A percentile compares a stretch with the other conserved stretches of the same genome.
Evolutionary conservation across 2,888 invertebrate genomes (phyloP).

Genomic region (Epicampocera succincta): DNA sequence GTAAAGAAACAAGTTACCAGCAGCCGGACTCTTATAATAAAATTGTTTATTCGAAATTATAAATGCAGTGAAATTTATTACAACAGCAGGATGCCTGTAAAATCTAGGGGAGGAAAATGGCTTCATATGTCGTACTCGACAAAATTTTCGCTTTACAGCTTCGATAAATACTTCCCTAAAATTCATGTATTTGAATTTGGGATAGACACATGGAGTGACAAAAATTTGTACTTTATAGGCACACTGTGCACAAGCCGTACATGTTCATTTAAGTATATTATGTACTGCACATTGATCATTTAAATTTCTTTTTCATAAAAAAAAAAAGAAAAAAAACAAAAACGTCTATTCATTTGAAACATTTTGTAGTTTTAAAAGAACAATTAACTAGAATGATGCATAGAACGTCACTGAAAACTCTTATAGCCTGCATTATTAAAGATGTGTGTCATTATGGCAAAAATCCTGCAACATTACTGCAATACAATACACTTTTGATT

Average conservation of each 20-base stretch:
- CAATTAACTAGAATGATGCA: constrained; percentile 52
- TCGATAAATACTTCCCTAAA: no score
- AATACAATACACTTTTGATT: constrained; percentile 23
- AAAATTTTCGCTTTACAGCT: no score
- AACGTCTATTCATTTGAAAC: constrained; percentile 49
- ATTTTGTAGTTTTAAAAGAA: constrained; percentile 47
- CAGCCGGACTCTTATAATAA: no score
- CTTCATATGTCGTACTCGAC: no score
- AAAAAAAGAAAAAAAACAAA: constrained; percentile 33
- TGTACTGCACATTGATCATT: constrained; percentile 42
- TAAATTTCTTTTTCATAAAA: constrained; percentile 1
- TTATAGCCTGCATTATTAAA: constrained; percentile 32
- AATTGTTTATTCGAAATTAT: no score
- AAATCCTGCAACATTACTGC: constrained; percentile 2
- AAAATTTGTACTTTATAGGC: background rate
- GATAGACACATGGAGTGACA: no score
- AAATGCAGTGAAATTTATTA: no score
- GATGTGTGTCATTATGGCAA: constrained; percentile 34
- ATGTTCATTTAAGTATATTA: constrained; percentile 2
- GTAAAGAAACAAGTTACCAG: no score
- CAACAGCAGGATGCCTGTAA: no score
- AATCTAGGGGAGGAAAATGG: no score
- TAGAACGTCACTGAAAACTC: constrained; percentile 26
- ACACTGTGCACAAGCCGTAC: constrained; percentile 41
- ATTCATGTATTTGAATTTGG: no score